Conservation (phyloP, 2,797 vertebrate species). For the Buphagus erythrorhynchus region DNA sequence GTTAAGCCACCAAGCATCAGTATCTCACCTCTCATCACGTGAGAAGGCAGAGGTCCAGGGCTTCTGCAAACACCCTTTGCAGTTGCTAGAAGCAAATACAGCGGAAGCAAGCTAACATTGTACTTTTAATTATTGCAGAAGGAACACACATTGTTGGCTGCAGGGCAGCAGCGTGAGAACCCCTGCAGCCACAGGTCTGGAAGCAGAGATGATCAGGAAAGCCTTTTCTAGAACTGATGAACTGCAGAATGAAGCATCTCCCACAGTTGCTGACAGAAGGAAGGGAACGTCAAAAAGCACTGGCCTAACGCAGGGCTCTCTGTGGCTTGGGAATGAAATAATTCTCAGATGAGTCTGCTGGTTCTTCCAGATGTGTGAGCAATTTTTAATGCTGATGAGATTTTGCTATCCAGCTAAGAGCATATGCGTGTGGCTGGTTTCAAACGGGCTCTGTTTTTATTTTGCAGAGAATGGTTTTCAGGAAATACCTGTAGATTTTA, state of each 20-base stretch:
- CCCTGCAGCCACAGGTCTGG: background rate
- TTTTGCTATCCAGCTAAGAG: background rate
- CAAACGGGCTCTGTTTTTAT: background rate
- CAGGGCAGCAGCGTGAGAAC: background rate
- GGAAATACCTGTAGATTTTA: background rate
- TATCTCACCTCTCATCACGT: background rate
- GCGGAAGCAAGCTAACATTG: background rate
- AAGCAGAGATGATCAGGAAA: background rate
- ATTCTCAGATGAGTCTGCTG: background rate
- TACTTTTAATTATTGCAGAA: background rate
- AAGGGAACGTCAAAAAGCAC: background rate
- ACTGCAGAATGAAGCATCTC: background rate
- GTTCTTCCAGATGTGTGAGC: constrained; percentile 44
- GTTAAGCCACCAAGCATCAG: background rate
- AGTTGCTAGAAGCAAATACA: background rate
- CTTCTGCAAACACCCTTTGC: background rate
- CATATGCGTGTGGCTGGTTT: background rate
- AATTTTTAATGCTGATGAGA: constrained; percentile 24
- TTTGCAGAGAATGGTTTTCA: background rate
- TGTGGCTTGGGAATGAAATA: background rate
- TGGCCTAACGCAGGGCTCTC: background rate
- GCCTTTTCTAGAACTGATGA: background rate
- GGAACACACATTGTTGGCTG: background rate
- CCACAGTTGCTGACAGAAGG: background rate
- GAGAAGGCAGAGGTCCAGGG: background rate